These are phyloP conservation scores for Amphiura filiformis DNA, from an alignment of 35 echinoderm and acorn worm genomes.

Conservation along the genomic window DNA sequence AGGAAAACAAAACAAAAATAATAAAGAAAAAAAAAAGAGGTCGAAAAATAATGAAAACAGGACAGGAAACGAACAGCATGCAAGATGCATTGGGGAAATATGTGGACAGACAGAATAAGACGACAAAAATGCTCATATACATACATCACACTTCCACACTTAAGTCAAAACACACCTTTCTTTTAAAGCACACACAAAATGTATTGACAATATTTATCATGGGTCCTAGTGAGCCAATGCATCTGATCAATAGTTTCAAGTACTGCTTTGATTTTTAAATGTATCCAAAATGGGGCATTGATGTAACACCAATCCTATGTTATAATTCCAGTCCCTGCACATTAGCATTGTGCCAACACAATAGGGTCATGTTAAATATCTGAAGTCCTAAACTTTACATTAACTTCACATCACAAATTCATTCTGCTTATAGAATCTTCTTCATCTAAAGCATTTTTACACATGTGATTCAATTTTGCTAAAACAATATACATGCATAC, in stretches of 20 bases:
- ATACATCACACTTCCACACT: no score
- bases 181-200: not conserved
- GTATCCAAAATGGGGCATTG: not conserved
- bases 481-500: no score
- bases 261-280: not conserved
- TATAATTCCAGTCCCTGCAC: not conserved
- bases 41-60: not conserved
- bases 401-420: not conserved
- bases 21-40: not conserved
- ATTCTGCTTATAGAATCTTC: no score
- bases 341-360: not conserved
- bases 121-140: not conserved
- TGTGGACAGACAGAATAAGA: not conserved
- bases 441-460: no score
- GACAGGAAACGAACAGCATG: not conserved
- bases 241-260: constrained; percentile 9
- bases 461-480: no score
- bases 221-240: not conserved
- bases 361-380: no score
- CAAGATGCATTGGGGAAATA: not conserved
- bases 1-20: constrained; percentile 26
- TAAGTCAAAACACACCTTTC: not conserved
- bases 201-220: not conserved
- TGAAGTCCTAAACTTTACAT: not conserved
- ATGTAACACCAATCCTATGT: not conserved